Base-by-base conservation (phyloP, 2,888 invertebrate genomes). In the Meghimatium bilineatum region DNA sequence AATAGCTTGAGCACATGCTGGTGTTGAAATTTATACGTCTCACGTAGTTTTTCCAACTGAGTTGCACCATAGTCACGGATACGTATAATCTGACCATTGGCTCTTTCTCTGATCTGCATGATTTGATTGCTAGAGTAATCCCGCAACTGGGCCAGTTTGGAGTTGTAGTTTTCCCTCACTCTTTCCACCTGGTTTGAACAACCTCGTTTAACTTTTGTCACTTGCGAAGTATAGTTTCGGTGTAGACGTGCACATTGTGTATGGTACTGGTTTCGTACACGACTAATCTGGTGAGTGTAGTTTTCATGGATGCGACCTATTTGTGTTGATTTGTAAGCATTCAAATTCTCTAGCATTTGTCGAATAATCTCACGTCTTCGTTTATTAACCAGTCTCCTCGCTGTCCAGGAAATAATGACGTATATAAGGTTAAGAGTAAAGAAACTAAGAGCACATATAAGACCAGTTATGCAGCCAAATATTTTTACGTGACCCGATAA, bases 1-100 rank as follows among this genome's bases (percentile, higher is more conserved):
- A 98, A 94, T 12, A 98, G 96, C 93, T 98, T 98, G 94, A 97
- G 97, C 80, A 98, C 94, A 23, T 98, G 97, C 94, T 97, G 97
- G 93, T 98, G 98, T 94, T 98, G 98, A 92, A 97, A 97, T 94
- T 98, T 98, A 95, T 97, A 98, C 20, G 97, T 97, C 93, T 98
- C 98, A 52, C 98, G 96, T 72, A 98, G 94, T 80, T 97, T 95
- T 74, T 98, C 94, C 85, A 98, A 96, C 94, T 98, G 98, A 93
- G 97, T 97, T 34, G 97, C 96, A 94, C 98, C 97, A 94, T 98
- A 98, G 94, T 98, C 98, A 77, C 98, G 95, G 88, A 98, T 97
- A 94, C 97, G 96, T 94, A 97, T 97, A 84, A 98, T 95, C 94
- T 98, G 98, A 95, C 97, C 97, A 93, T 98, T 97, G 94, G 98